These are phyloP conservation scores for Typhlichthys subterraneus DNA, from an alignment of 2,797 vertebrate genomes.

Conservation along the genomic window DNA sequence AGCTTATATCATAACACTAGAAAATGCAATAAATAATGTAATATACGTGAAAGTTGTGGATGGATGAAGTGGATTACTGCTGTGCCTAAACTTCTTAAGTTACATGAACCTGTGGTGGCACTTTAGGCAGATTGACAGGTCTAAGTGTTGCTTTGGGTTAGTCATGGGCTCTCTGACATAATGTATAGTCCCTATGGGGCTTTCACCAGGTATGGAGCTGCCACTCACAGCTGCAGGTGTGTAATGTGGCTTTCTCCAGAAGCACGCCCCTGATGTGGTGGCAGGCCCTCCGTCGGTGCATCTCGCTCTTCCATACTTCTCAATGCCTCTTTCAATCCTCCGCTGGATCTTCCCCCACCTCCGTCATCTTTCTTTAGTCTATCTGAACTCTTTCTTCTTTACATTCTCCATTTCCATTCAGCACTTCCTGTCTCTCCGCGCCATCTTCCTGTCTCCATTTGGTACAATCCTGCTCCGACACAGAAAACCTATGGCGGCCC, in stretches of 20 bases:
- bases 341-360: too few relatives aligned
- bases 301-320: too few relatives aligned
- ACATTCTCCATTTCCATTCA: too few relatives aligned
- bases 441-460: background rate
- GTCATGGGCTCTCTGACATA: constrained; percentile 8
- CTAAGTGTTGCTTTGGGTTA: constrained; percentile 29
- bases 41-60: background rate
- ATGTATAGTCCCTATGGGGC: constrained; percentile 12
- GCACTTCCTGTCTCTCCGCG: constrained; percentile 25
- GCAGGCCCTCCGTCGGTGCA: constrained; percentile 39
- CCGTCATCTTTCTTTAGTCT: too few relatives aligned
- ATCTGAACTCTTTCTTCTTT: too few relatives aligned
- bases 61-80: too few relatives aligned
- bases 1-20: too few relatives aligned
- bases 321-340: too few relatives aligned
- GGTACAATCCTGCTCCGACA: constrained; percentile 1
- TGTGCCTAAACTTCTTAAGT: background rate
- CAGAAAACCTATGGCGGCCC: background rate
- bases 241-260: constrained; percentile 27
- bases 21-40: too few relatives aligned
- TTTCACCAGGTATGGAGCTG: constrained; percentile 36
- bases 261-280: constrained; percentile 33
- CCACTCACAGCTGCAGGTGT: background rate
- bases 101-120: background rate
- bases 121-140: constrained; percentile 15